Evolutionary conservation across 2,113 vertebrate species (phyloP).

Genomic region (Anas platyrhynchos): DNA sequence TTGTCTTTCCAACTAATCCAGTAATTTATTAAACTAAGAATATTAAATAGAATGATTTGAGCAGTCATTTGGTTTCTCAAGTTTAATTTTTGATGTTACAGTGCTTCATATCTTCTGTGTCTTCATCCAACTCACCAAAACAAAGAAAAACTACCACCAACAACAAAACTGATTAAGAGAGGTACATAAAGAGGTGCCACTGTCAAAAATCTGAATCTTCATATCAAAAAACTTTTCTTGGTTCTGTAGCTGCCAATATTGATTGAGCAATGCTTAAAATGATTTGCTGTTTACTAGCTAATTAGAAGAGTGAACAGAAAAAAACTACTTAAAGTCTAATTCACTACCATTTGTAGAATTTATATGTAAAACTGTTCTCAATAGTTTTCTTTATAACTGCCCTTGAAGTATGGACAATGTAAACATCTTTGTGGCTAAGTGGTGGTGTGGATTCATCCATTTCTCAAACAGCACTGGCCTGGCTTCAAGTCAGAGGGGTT

Average conservation of each 20-base stretch:
- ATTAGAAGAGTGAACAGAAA: neutral
- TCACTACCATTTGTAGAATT: neutral
- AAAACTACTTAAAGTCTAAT: neutral
- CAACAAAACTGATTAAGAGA: neutral
- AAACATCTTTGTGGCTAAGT: neutral
- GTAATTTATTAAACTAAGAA: neutral
- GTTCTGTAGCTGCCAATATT: neutral
- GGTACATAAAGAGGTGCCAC: neutral
- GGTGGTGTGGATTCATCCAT: accelerated
- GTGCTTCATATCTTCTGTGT: neutral
- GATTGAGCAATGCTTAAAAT: neutral
- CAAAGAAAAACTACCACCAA: neutral
- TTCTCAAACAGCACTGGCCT: neutral
- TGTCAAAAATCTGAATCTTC: neutral
- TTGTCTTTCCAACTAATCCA: neutral
- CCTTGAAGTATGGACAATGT: neutral
- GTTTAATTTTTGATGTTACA: neutral
- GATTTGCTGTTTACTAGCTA: neutral
- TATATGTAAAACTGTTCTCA: neutral
- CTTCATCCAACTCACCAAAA: neutral
- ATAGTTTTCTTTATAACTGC: neutral
- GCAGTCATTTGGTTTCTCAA: neutral
- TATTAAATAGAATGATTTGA: neutral
- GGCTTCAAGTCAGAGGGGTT: neutral
- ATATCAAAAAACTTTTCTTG: neutral